phyloP scores from a whole-genome alignment of 2,888 invertebrate species.

The Norana najaformis region DNA sequence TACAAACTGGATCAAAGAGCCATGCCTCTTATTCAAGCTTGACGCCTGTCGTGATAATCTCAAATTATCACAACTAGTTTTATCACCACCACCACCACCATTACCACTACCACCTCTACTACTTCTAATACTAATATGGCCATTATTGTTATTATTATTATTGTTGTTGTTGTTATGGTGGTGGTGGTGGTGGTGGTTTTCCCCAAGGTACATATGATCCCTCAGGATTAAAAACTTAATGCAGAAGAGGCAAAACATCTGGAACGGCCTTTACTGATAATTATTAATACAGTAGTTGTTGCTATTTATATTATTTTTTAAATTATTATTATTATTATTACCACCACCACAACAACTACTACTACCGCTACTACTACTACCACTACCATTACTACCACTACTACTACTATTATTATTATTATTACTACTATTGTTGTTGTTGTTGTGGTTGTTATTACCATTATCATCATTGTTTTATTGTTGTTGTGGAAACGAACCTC shows the following conservation, averaged over 20 bases:
- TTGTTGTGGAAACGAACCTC: too few species aligned
- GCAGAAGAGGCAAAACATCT: too few species aligned
- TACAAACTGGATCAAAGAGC: not conserved
- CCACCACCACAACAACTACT: not conserved
- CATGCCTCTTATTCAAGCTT: too few species aligned
- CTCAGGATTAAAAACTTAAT: too few species aligned
- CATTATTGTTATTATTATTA: not conserved
- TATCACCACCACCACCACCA: not conserved
- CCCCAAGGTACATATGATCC: too few species aligned
- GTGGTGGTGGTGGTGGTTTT: too few species aligned
- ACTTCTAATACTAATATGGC: not conserved
- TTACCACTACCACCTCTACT: not conserved
- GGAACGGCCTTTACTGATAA: too few species aligned
- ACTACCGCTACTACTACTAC: not conserved
- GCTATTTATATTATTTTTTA: too few species aligned
- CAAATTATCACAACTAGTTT: not conserved
- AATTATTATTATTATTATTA: not conserved
- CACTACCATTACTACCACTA: not conserved
- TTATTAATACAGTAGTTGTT: too few species aligned
- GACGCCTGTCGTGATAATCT: too few species aligned
- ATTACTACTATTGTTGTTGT: not conserved
- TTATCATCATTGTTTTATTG: too few species aligned
- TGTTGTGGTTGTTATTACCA: not conserved
- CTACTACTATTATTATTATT: not conserved
- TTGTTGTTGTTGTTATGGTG: too few species aligned